Evolutionary conservation across 1,140 invertebrate species (phyloP), one percentile per base, ranked within the genome.

Genomic region (Teleogryllus occipitalis): DNA sequence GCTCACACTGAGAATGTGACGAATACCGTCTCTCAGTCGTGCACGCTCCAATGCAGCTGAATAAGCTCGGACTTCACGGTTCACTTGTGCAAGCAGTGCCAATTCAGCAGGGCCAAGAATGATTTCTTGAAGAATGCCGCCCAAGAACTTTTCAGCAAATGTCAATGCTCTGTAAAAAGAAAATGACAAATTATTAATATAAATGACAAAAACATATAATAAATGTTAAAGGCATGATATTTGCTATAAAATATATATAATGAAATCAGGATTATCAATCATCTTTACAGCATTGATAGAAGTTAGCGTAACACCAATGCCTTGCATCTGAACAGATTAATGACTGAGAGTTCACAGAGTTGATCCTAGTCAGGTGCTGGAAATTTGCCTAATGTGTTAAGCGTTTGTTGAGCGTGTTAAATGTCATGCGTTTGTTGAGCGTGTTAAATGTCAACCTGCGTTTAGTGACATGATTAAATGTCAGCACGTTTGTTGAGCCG

Each of bases 101-200:
- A 90, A 89, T 84, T 99, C 97, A 7, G 93, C 91, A 8, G 89
- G 87, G 0, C 86, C 88, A 0, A 94, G 84, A 7, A 87, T 84
- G 83, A 98, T 92, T 8, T 89, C 85, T 3, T 97, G 97, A 80
- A 99, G 87, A 0, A 85, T 86, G 6, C 93, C 92, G 46, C 91
- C 89, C 87, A 96, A 99, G 83, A 92, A 94, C 85, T 97, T 98
- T 78, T 91, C 90, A 76, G 94, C 90, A 87, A 99, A 99, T 80
- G 92, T 92, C 48, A 99, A 86, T 27, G 95, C 94, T 83, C 95
- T 94, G 83, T 82, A 86, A 80, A 82, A 76, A 76, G 10, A 65
- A 81, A 47, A n/a, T 75, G 72, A 80, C 27, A 46, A 81, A 76
- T 49, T 47, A 72, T 78, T 78, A 3, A 65, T 65, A 65, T 65